These are phyloP conservation scores for Pseudococcus longispinus DNA, from an alignment of 2,888 invertebrate genomes.

Conservation along the genomic window DNA sequence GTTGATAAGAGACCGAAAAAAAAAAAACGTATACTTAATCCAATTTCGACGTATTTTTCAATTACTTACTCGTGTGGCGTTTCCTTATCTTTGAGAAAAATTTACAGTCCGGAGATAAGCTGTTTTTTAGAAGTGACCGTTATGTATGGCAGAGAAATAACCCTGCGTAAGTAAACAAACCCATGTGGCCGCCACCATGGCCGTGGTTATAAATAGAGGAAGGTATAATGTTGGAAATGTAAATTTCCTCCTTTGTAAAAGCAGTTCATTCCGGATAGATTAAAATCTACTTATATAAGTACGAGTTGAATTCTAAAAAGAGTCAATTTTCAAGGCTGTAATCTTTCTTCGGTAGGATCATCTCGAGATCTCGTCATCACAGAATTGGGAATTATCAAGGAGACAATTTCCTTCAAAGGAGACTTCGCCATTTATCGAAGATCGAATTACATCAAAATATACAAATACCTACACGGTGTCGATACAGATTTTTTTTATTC, in stretches of 20 bases:
- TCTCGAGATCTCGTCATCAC: neutral
- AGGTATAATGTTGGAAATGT: conserved; percentile 35
- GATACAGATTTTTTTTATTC: neutral
- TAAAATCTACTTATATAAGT: neutral
- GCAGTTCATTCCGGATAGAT: conserved; percentile 28
- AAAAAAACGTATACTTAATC: neutral
- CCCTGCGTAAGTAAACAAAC: neutral
- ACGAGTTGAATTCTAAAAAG: neutral
- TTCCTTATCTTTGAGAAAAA: conserved; percentile 21
- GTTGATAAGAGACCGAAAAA: neutral
- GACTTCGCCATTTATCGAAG: neutral
- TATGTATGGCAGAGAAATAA: conserved; percentile 4
- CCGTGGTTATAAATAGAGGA: neutral
- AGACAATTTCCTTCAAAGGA: neutral
- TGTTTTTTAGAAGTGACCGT: conserved; percentile 9
- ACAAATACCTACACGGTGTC: neutral
- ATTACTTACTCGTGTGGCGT: neutral
- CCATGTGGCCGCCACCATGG: neutral
- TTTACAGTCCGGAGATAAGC: conserved; percentile 10
- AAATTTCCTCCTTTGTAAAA: conserved; percentile 16
- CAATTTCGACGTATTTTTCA: conserved; percentile 40
- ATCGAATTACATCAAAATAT: conserved; percentile 16
- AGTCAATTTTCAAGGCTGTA: neutral
- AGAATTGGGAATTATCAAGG: neutral
- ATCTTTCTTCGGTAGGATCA: conserved; percentile 1